Percentiles rank a stretch among this genome's conserved stretches.
These are phyloP conservation scores for Metaphire vulgaris DNA, from an alignment of 1,140 invertebrate species.

Conservation along the genomic window DNA sequence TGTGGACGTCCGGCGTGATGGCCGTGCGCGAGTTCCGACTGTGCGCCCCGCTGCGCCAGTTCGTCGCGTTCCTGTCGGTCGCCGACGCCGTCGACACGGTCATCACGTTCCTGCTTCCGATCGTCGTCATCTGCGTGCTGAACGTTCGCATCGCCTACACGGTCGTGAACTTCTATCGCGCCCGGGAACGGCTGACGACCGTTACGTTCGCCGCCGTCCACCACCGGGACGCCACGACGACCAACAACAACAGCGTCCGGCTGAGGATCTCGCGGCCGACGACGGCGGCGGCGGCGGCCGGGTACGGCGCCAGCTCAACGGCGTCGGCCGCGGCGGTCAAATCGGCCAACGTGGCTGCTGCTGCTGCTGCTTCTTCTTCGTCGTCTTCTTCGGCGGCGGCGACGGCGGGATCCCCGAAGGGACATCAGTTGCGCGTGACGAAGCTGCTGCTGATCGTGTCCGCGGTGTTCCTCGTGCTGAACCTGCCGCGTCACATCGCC, in stretches of 20 bases:
- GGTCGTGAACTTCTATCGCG: slow-evolving; percentile 35
- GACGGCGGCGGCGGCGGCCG: too few species aligned
- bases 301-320: not conserved
- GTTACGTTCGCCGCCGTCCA: not conserved
- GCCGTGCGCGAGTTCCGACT: slow-evolving; percentile 22
- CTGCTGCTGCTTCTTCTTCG: too few species aligned
- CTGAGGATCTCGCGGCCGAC: not conserved
- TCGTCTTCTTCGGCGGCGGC: not conserved
- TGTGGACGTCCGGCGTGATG: slow-evolving; percentile 26
- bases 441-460: slow-evolving; percentile 22
- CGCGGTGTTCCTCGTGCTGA: slow-evolving; percentile 17
- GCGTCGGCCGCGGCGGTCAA: too few species aligned
- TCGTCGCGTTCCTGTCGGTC: slow-evolving; percentile 51
- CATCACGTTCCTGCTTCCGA: slow-evolving; percentile 55
- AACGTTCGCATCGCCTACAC: slow-evolving; percentile 56
- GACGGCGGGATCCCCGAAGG: not conserved
- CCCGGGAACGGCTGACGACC: not conserved
- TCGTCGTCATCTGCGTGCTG: slow-evolving; percentile 58
- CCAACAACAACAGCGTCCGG: not conserved
- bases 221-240: not conserved
- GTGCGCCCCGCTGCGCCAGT: slow-evolving; percentile 29
- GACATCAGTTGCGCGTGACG: slow-evolving; percentile 6
- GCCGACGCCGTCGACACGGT: slow-evolving; percentile 58
- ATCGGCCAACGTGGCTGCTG: too few species aligned
- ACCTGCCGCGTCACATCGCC: slow-evolving; percentile 15